phyloP scores from a whole-genome alignment of 2,797 vertebrate genomes.

The Alfaro cultratus region DNA sequence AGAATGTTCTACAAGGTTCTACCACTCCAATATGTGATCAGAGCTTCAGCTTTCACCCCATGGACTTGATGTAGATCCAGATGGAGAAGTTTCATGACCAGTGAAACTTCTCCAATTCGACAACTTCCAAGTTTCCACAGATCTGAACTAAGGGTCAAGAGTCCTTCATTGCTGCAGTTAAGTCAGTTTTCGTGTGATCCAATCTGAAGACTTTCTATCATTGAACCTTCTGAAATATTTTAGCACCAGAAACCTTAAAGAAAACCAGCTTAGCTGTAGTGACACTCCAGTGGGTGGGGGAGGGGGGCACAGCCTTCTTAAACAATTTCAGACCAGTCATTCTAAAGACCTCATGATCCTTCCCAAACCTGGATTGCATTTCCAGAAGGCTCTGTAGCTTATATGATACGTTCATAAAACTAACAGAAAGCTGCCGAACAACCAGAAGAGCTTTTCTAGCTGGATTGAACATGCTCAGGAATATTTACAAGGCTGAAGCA shows the following conservation, averaged over 20 bases:
- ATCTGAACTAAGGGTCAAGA: not conserved
- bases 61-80: not conserved
- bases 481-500: conserved; percentile 29
- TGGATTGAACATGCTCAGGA: conserved; percentile 1
- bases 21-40: too few relatives aligned
- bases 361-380: not conserved
- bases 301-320: not conserved
- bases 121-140: not conserved
- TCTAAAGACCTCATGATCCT: not conserved
- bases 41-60: not conserved
- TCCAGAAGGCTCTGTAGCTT: conserved; percentile 13
- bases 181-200: not conserved
- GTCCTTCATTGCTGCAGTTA: not conserved
- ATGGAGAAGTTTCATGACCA: conserved; percentile 41
- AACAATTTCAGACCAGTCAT: not conserved
- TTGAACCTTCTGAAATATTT: not conserved
- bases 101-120: conserved; percentile 13
- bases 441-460: not conserved
- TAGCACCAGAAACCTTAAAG: not conserved
- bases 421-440: not conserved
- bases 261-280: not conserved
- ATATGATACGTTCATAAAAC: not conserved
- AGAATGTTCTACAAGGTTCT: not conserved
- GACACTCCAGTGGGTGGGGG: not conserved
- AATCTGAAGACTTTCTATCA: not conserved